Evolutionary conservation across 2,888 invertebrate genomes (phyloP).

Genomic region (Tipula lateralis): DNA sequence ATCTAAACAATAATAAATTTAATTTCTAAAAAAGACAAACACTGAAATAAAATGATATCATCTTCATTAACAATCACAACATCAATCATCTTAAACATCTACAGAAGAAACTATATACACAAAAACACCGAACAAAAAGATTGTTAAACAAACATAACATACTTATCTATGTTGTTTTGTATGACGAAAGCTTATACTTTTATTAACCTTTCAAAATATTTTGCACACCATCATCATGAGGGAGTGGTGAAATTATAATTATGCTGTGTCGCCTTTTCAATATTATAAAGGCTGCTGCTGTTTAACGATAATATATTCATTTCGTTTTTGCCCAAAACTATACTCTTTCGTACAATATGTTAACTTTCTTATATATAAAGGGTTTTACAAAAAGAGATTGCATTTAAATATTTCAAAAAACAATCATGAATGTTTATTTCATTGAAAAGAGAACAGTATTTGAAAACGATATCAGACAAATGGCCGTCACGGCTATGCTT

Average conservation of each 20-base stretch:
- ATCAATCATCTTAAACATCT: conserved; percentile 9
- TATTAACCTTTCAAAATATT: neutral
- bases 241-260: neutral
- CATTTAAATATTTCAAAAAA: too few species aligned
- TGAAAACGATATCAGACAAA: too few species aligned
- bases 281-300: neutral
- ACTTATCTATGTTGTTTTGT: neutral
- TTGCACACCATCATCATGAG: neutral
- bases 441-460: too few species aligned
- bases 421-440: too few species aligned
- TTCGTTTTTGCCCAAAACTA: neutral
- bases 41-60: neutral
- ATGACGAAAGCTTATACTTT: neutral
- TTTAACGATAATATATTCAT: neutral
- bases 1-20: neutral
- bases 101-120: conserved; percentile 13
- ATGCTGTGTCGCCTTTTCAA: neutral
- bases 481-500: too few species aligned
- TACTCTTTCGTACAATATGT: neutral
- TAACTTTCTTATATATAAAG: neutral
- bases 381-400: too few species aligned
- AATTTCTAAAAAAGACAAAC: neutral
- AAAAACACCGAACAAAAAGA: neutral
- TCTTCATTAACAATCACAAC: conserved; percentile 5
- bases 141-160: conserved; percentile 11